A percentile compares a stretch with the other conserved stretches of the same genome.
phyloP scores from a whole-genome alignment of 2,888 invertebrate genomes.

The Cinara cedri region DNA sequence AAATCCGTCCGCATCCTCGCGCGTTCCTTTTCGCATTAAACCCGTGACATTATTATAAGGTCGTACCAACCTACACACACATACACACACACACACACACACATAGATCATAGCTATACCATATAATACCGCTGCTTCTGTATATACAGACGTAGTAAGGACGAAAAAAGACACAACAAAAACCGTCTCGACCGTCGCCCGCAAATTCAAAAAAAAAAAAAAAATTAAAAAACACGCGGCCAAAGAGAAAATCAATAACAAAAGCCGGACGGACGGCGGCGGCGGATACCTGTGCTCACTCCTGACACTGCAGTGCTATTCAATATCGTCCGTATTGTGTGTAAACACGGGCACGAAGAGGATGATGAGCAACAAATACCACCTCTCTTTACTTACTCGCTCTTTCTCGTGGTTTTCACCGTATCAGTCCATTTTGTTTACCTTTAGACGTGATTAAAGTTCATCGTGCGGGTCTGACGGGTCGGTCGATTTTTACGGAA shows the following conservation, averaged over 20 bases:
- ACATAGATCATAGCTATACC: neutral
- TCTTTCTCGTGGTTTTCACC: too few species aligned
- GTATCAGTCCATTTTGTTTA: neutral
- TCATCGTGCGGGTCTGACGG: neutral
- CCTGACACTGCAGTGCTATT: constrained; percentile 31
- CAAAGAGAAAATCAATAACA: constrained; percentile 49
- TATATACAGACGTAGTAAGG: neutral
- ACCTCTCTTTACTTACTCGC: constrained; percentile 12
- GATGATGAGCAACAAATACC: constrained; percentile 36
- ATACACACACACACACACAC: neutral
- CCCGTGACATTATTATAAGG: constrained; percentile 45
- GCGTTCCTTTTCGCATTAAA: constrained; percentile 47
- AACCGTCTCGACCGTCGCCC: neutral
- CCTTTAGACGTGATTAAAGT: constrained; percentile 16
- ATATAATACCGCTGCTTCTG: neutral
- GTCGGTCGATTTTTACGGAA: too few species aligned
- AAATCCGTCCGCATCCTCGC: constrained; percentile 37
- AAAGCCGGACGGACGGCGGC: constrained; percentile 38
- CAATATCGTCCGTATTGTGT: constrained; percentile 40
- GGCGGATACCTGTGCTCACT: constrained; percentile 5
- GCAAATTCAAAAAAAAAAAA: too few species aligned
- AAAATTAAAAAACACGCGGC: neutral
- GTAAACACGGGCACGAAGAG: neutral
- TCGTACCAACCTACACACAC: neutral
- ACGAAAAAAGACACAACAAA: neutral